phyloP scores from a whole-genome alignment of 2,797 vertebrate species.

The Sarcoramphus papa region DNA sequence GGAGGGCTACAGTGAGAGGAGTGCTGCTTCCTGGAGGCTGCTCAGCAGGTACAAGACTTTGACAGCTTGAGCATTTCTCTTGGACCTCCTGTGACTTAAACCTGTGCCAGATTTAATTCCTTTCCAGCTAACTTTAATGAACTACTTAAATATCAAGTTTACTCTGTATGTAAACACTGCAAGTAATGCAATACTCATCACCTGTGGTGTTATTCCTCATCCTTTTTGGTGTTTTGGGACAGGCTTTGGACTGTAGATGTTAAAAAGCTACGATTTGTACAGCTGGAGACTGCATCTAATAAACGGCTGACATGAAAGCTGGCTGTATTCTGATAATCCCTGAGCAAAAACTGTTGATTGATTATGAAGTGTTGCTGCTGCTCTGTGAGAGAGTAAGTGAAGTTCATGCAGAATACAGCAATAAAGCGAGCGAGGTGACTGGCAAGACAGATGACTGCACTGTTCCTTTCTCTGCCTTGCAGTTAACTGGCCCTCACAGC shows the following conservation, averaged over 20 bases:
- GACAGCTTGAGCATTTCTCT: not conserved
- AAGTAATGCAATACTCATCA: not conserved
- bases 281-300: not conserved
- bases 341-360: not conserved
- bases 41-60: not conserved
- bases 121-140: not conserved
- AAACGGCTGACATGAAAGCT: not conserved
- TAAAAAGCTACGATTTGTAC: not conserved
- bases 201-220: not conserved
- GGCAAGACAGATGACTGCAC: fast-evolving
- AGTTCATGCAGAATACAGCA: not conserved
- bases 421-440: fast-evolving
- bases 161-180: not conserved
- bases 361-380: not conserved
- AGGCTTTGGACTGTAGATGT: not conserved
- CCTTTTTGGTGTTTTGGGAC: not conserved
- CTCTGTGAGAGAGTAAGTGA: not conserved
- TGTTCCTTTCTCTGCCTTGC: not conserved
- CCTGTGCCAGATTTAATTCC: not conserved
- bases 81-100: not conserved
- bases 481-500: not conserved
- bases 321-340: not conserved
- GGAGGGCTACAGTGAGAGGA: not conserved
- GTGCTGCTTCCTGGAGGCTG: not conserved
- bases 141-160: fast-evolving